These are phyloP conservation scores for Glomeris marginata DNA, from an alignment of 2,888 invertebrate genomes.

Conservation along the genomic window DNA sequence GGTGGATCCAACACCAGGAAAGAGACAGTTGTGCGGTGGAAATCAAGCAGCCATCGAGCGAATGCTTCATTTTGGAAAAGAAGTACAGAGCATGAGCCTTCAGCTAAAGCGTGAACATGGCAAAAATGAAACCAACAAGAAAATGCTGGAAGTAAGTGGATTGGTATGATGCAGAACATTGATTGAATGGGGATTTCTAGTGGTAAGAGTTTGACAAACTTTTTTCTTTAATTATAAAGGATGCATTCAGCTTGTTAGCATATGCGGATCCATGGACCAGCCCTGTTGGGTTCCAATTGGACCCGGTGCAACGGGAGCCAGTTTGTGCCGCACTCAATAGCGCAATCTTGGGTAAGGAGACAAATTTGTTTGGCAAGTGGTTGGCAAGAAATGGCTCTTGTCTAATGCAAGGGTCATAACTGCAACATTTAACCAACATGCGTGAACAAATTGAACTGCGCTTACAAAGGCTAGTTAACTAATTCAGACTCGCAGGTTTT, in stretches of 20 bases:
- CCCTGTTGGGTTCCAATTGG: conserved; percentile 89
- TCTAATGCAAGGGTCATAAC: too few relatives aligned
- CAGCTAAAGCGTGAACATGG: conserved; percentile 64
- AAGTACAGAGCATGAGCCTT: conserved; percentile 81
- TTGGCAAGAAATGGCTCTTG: too few relatives aligned
- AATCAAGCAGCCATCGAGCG: conserved; percentile 73
- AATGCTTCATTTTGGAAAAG: conserved; percentile 86
- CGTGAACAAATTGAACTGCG: too few relatives aligned
- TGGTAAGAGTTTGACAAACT: neutral
- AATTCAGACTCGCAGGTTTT: too few relatives aligned
- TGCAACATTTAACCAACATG: too few relatives aligned
- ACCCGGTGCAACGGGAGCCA: conserved; percentile 84
- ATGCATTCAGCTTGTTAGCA: conserved; percentile 93
- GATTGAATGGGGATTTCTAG: neutral
- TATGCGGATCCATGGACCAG: conserved; percentile 97
- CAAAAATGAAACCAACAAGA: conserved; percentile 65
- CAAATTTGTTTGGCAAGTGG: too few relatives aligned
- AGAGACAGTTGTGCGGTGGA: conserved; percentile 45
- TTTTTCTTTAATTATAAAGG: conserved; percentile 39
- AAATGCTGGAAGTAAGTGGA: conserved; percentile 65
- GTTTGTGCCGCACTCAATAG: conserved; percentile 94
- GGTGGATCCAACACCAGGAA: conserved; percentile 22
- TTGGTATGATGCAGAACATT: neutral
- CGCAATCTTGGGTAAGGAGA: conserved; percentile 79
- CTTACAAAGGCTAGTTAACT: too few relatives aligned